These are phyloP conservation scores for Plectropomus leopardus DNA, from an alignment of 2,113 vertebrate genomes.

Conservation along the genomic window DNA sequence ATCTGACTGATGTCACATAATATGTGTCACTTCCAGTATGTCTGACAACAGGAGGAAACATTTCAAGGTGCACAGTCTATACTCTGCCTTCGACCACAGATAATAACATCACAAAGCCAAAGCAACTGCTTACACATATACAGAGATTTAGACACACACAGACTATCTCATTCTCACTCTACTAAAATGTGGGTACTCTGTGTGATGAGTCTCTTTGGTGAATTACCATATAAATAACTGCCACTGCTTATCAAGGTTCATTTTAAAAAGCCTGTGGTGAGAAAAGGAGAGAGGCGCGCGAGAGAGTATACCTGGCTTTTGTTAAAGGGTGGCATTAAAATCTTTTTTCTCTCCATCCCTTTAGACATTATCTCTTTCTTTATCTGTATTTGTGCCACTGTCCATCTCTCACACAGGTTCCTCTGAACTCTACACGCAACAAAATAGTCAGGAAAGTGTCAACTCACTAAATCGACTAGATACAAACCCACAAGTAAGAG, in stretches of 20 bases:
- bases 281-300: constrained; percentile 9
- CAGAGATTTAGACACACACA: neutral
- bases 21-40: too few relatives aligned
- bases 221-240: constrained; percentile 73
- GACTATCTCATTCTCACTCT: constrained; percentile 38
- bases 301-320: neutral
- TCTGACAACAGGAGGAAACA: too few relatives aligned
- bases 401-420: neutral
- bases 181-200: constrained; percentile 18
- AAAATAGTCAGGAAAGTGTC: too few relatives aligned
- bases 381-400: constrained; percentile 20
- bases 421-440: neutral
- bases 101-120: neutral
- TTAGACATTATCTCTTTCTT: constrained; percentile 22
- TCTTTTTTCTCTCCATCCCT: constrained; percentile 28
- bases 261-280: constrained; percentile 39
- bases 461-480: too few relatives aligned
- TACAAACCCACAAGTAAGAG: too few relatives aligned
- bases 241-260: constrained; percentile 45
- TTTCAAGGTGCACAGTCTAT: too few relatives aligned
- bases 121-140: neutral
- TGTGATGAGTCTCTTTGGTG: constrained; percentile 43
- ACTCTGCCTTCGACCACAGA: too few relatives aligned
- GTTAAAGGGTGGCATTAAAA: constrained; percentile 1
- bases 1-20: too few relatives aligned